Base-by-base conservation (phyloP, 1,140 invertebrate species). In the Diprion similis region DNA sequence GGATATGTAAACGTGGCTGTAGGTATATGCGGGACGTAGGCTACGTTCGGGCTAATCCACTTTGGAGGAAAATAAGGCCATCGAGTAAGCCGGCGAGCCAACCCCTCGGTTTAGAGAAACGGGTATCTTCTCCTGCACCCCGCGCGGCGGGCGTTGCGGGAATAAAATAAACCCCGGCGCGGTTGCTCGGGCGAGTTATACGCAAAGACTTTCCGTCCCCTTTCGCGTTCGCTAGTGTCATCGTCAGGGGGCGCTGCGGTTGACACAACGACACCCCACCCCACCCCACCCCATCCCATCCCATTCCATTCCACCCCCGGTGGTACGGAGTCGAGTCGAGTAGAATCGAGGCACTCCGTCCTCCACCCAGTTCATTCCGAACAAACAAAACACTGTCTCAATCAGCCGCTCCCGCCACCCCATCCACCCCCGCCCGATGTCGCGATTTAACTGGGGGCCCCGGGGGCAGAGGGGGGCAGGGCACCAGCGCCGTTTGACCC, bases 231-330 rank as follows among this genome's bases (percentile, higher is more conserved):
- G 81, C 72, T 80, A 78, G 80, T 87, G 86, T 87, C 86, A 87
- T 87, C 83, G 84, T 86, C 86, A 87, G 86, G 85, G 85, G 85
- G 85, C 82, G 81, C 86, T 87, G 85, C 73, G 83, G 85, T 86
- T 87, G 86, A 87, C 86, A 86, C 82, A 82, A 80, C 85, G 86
- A 84, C 82, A 86, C 85, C 85, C 85, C 82, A 83, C 75, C 75
- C 70, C 18, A 72, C 71, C 71, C 74, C 73, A 15, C 46, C 65
- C 24, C 59, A 19, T 65, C 8, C 72, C 71, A 72, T 72, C 70
- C 71, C 71, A 73, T 72, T 73, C 71, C 68, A 68, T 65, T 68
- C 73, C 74, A 51, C 73, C 72, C 64, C 67, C 74, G 77, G 69
- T 68, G 71, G 68, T 71, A 73, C 71, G 11, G 8, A 45, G 66